Conservation (phyloP, 2,797 vertebrate species). For the Capromys pilorides region DNA sequence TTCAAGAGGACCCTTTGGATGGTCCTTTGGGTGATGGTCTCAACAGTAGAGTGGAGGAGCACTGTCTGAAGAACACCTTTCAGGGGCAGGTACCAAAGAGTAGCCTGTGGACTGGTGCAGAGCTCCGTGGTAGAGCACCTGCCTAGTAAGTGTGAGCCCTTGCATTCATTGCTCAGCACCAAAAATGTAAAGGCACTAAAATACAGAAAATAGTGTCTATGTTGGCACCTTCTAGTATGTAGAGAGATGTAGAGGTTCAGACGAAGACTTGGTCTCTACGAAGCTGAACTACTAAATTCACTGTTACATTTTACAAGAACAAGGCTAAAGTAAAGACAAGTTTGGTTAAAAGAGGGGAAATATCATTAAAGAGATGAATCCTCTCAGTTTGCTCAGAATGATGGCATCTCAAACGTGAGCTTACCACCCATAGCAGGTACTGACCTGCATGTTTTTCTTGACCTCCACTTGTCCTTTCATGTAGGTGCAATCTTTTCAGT, state of each 20-base stretch:
- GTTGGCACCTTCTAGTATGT: no score
- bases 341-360: not conserved
- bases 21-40: not conserved
- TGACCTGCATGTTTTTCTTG: no score
- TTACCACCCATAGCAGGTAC: no score
- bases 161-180: not conserved
- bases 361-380: not conserved
- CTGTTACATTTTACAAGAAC: not conserved
- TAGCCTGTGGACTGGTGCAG: not conserved
- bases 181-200: not conserved
- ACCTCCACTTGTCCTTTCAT: no score
- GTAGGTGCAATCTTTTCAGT: no score
- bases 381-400: not conserved
- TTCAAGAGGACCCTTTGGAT: not conserved
- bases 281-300: not conserved
- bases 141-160: not conserved
- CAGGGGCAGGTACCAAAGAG: not conserved
- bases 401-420: no score
- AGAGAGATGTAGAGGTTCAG: not conserved
- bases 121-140: not conserved
- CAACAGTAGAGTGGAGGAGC: not conserved
- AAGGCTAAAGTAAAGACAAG: not conserved
- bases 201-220: not conserved
- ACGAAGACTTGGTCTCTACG: not conserved
- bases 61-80: not conserved